phyloP scores from a whole-genome alignment of 2,888 invertebrate genomes.

The Nymphalis urticae region DNA sequence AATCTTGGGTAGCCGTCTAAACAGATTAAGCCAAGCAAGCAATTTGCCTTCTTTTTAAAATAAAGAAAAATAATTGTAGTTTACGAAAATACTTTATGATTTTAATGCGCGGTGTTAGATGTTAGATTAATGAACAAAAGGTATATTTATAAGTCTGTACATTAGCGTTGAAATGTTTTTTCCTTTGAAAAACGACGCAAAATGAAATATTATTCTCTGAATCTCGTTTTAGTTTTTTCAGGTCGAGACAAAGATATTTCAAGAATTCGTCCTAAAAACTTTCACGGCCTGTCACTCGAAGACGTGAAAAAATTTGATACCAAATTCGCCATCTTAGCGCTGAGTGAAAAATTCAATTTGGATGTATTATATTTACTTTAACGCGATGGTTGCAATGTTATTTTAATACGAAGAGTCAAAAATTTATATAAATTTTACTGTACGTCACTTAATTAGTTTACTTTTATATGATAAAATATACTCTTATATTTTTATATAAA shows the following conservation, averaged over 20 bases:
- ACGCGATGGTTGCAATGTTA: not conserved
- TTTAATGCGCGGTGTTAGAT: too few relatives aligned
- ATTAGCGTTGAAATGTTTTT: not conserved
- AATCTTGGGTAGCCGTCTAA: too few relatives aligned
- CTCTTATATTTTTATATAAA: too few relatives aligned
- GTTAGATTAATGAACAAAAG: too few relatives aligned
- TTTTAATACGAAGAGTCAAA: not conserved
- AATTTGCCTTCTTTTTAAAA: too few relatives aligned
- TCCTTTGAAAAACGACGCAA: not conserved
- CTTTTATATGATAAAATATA: too few relatives aligned
- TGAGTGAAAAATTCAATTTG: conserved; percentile 21
- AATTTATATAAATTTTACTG: too few relatives aligned
- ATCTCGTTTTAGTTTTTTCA: not conserved
- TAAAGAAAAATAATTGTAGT: too few relatives aligned
- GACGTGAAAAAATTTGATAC: conserved; percentile 7
- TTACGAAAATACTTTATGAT: too few relatives aligned
- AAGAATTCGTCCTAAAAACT: conserved; percentile 1
- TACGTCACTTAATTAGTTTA: too few relatives aligned
- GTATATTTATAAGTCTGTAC: too few relatives aligned
- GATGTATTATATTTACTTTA: conserved; percentile 8
- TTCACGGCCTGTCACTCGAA: not conserved
- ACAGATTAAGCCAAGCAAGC: too few relatives aligned
- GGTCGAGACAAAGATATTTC: not conserved
- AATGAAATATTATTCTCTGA: conserved; percentile 4
- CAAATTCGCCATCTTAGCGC: conserved; percentile 22